phyloP scores from a whole-genome alignment of 2,888 invertebrate genomes.

The Cheilosia urbana region DNA sequence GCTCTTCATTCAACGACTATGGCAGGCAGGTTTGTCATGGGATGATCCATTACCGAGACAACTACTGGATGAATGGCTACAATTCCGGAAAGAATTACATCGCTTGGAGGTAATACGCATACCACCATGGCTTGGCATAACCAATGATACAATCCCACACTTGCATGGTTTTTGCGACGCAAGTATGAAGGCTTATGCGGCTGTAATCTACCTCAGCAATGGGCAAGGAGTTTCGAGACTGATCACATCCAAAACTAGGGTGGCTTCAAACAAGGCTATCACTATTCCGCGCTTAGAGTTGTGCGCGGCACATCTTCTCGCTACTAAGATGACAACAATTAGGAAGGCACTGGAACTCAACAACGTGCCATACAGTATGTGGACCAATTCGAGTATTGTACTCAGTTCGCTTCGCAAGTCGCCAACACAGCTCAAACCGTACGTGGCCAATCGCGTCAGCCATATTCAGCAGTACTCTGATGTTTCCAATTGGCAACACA shows the following conservation, averaged over 20 bases:
- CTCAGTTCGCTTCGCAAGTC: constrained; percentile 37
- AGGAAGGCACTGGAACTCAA: constrained; percentile 15
- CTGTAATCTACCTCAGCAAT: too few relatives aligned
- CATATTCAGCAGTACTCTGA: constrained; percentile 42
- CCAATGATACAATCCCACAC: too few relatives aligned
- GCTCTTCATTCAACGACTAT: constrained; percentile 43
- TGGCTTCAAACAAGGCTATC: too few relatives aligned
- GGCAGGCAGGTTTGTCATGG: constrained; percentile 41
- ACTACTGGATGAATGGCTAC: constrained; percentile 39
- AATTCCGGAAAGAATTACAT: constrained; percentile 34
- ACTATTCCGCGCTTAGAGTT: constrained; percentile 30
- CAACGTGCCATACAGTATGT: constrained; percentile 25
- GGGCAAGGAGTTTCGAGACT: too few relatives aligned
- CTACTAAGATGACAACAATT: constrained; percentile 8
- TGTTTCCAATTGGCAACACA: constrained; percentile 16
- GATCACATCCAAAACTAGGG: too few relatives aligned
- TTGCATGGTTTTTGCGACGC: too few relatives aligned
- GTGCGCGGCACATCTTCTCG: constrained; percentile 39
- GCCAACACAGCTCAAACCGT: constrained; percentile 35
- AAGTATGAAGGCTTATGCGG: too few relatives aligned
- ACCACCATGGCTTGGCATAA: constrained; percentile 44
- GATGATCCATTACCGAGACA: constrained; percentile 29
- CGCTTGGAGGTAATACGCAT: constrained; percentile 25
- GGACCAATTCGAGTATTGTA: constrained; percentile 35
- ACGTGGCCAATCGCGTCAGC: constrained; percentile 36